These are phyloP conservation scores for Nipponia nippon DNA, from an alignment of 2,113 vertebrate genomes.

Conservation along the genomic window DNA sequence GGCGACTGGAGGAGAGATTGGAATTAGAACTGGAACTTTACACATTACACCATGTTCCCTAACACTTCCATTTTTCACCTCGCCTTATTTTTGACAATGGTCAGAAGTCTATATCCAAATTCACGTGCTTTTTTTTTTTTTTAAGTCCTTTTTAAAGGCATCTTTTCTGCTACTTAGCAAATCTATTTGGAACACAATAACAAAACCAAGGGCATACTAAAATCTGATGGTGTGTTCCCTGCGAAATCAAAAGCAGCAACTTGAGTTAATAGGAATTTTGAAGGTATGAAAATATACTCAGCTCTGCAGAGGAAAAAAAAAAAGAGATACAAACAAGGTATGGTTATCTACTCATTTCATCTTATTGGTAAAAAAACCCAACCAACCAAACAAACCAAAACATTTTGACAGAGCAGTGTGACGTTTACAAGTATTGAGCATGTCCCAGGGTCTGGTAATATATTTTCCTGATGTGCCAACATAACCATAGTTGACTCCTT, in stretches of 20 bases:
- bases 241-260: background rate
- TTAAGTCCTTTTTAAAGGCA: background rate
- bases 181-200: background rate
- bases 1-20: constrained; percentile 62
- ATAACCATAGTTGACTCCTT: background rate
- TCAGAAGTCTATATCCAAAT: background rate
- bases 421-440: background rate
- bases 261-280: background rate
- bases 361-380: background rate
- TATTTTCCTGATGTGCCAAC: background rate
- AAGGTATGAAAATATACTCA: background rate
- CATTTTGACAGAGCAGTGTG: background rate
- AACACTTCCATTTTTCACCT: background rate
- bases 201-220: background rate
- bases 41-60: background rate
- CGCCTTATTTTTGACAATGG: background rate
- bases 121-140: accelerated
- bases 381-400: background rate
- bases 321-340: background rate
- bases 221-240: background rate
- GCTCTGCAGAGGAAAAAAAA: background rate
- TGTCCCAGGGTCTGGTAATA: background rate
- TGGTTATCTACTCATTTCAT: background rate
- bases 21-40: background rate
- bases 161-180: background rate